phyloP scores from a whole-genome alignment of 1,140 invertebrate species.

The Ectropis grisescens region DNA sequence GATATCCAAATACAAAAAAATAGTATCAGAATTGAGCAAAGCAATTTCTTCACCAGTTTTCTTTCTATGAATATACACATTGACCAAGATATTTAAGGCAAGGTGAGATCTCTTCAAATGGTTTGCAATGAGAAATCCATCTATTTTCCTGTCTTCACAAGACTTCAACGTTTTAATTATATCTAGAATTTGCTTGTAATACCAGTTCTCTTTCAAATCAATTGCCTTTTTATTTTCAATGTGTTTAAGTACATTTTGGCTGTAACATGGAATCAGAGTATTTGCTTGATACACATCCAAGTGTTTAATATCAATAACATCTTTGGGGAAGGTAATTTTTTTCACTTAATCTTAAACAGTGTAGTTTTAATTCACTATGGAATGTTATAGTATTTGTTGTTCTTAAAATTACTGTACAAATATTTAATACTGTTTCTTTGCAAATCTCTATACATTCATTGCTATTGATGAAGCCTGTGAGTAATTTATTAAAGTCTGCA shows the following conservation, averaged over 20 bases:
- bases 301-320: constrained; percentile 28
- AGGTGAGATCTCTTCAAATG: constrained; percentile 29
- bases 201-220: constrained; percentile 26
- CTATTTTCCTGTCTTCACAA: constrained; percentile 20
- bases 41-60: neutral
- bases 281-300: constrained; percentile 36
- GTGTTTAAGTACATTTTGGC: constrained; percentile 21
- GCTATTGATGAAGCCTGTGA: constrained; percentile 26
- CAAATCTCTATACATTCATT: constrained; percentile 15
- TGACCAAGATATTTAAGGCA: constrained; percentile 32
- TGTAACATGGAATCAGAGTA: constrained; percentile 30
- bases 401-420: constrained; percentile 27
- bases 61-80: constrained; percentile 16
- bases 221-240: constrained; percentile 10
- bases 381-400: constrained; percentile 27
- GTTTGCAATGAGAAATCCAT: constrained; percentile 25
- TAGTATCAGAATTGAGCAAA: too few relatives aligned
- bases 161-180: constrained; percentile 25
- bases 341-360: constrained; percentile 34
- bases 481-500: constrained; percentile 24
- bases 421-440: constrained; percentile 23
- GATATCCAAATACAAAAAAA: constrained; percentile 16
- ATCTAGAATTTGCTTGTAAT: constrained; percentile 29
- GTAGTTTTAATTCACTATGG: constrained; percentile 28
- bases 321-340: constrained; percentile 25